Evolutionary conservation across 2,797 vertebrate species (phyloP).

Genomic region (Pyrocephalus nanus): DNA sequence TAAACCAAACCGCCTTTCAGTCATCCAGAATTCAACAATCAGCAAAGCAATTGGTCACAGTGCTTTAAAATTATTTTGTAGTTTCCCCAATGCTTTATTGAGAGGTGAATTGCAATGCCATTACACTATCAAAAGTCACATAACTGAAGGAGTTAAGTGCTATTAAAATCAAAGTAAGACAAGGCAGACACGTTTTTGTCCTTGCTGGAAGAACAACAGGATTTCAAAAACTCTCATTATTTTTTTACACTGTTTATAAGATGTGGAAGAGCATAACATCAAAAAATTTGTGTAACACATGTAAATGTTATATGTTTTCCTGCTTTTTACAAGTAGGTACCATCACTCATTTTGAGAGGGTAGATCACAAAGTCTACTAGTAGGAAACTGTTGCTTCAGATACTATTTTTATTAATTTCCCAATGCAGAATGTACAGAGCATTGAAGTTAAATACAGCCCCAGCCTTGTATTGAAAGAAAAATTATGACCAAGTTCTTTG

Average conservation of each 20-base stretch:
- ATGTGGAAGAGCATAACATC: background rate
- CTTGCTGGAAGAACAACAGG: background rate
- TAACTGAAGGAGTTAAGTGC: constrained; percentile 6
- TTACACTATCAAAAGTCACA: background rate
- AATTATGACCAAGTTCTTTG: background rate
- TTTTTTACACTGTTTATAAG: background rate
- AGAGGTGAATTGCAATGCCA: background rate
- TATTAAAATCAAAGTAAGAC: background rate
- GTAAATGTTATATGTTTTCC: background rate
- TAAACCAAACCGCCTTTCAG: background rate
- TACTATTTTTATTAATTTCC: background rate
- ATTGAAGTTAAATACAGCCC: background rate
- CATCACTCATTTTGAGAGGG: background rate
- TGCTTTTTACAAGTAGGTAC: background rate
- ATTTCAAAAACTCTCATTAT: background rate
- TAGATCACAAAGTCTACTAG: background rate
- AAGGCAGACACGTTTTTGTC: background rate
- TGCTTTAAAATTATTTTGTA: background rate
- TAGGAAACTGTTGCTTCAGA: background rate
- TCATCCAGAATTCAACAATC: background rate
- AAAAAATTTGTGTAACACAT: background rate
- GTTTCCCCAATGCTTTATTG: background rate
- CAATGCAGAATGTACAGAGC: background rate
- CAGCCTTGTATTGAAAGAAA: background rate
- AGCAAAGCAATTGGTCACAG: background rate